Percentiles rank a stretch among this genome's conserved stretches.
These are phyloP conservation scores for Ostrea denselamellosa DNA, from an alignment of 1,140 invertebrate genomes.

Conservation along the genomic window DNA sequence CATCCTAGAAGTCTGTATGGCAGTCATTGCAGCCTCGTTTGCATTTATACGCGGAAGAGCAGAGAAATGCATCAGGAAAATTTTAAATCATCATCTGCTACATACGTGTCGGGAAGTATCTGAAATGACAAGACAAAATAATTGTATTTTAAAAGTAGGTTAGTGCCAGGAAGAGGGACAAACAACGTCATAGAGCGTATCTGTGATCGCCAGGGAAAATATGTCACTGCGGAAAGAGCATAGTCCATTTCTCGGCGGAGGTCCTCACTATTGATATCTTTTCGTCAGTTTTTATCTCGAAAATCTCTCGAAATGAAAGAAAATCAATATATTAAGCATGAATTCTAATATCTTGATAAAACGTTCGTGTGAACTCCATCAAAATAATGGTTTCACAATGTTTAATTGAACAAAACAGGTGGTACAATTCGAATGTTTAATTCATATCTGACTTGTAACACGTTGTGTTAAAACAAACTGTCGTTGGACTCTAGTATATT, in stretches of 20 bases:
- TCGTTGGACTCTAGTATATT: not conserved
- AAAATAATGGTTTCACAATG: slow-evolving; percentile 38
- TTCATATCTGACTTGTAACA: not conserved
- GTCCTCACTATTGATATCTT: slow-evolving; percentile 37
- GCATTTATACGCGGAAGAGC: slow-evolving; percentile 55
- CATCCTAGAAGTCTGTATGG: slow-evolving; percentile 50
- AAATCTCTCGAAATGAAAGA: slow-evolving; percentile 41
- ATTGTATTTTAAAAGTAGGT: slow-evolving; percentile 23
- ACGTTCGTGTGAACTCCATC: slow-evolving; percentile 34
- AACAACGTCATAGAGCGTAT: slow-evolving; percentile 12
- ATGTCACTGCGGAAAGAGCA: slow-evolving; percentile 28
- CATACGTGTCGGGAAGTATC: not conserved
- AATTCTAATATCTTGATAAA: slow-evolving; percentile 35
- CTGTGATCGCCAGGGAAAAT: not conserved
- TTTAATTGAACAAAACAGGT: slow-evolving; percentile 37
- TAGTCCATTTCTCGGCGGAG: slow-evolving; percentile 42
- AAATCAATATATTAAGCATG: slow-evolving; percentile 42
- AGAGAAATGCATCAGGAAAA: slow-evolving; percentile 45
- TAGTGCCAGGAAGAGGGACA: slow-evolving; percentile 5
- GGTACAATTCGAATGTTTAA: slow-evolving; percentile 35
- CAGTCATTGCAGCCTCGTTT: slow-evolving; percentile 54
- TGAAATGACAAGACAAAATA: not conserved
- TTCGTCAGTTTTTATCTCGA: slow-evolving; percentile 33
- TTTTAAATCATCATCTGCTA: slow-evolving; percentile 22
- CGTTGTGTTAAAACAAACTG: not conserved